These are phyloP conservation scores for Botrylloides violaceus DNA, from an alignment of 23 tunicate genomes.

Conservation along the genomic window DNA sequence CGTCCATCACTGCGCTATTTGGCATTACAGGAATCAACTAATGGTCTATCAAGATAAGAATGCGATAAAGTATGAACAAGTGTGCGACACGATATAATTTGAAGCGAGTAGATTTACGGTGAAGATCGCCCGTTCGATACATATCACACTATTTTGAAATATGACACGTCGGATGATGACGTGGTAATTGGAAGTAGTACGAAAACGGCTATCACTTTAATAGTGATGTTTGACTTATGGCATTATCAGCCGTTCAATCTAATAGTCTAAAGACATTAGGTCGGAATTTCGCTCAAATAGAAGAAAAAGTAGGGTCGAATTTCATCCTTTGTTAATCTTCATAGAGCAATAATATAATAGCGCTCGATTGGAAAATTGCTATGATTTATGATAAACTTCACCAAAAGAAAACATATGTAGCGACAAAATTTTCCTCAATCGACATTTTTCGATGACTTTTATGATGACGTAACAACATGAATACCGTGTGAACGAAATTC, in stretches of 20 bases:
- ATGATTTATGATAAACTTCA: background rate
- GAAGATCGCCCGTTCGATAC: background rate
- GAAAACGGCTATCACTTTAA: conserved; percentile 1
- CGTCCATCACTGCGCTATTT: background rate
- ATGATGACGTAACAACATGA: background rate
- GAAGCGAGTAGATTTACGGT: background rate
- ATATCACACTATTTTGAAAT: conserved; percentile 5
- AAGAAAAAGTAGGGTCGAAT: background rate
- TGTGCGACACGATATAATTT: background rate
- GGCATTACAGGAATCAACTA: conserved; percentile 23
- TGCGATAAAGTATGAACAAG: background rate
- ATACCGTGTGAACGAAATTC: background rate
- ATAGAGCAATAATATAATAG: background rate
- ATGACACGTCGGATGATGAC: background rate
- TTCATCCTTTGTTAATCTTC: background rate
- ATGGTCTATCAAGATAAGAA: conserved; percentile 21
- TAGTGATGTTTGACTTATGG: conserved; percentile 5
- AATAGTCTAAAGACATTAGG: background rate
- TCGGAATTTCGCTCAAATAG: background rate
- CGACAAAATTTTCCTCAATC: background rate
- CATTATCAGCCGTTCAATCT: conserved; percentile 21
- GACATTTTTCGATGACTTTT: background rate
- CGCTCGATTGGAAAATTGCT: background rate
- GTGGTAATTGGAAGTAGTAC: background rate
- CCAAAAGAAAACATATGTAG: background rate